Evolutionary conservation across 2,113 vertebrate species (phyloP).

Genomic region (Paraplagusia blochii): DNA sequence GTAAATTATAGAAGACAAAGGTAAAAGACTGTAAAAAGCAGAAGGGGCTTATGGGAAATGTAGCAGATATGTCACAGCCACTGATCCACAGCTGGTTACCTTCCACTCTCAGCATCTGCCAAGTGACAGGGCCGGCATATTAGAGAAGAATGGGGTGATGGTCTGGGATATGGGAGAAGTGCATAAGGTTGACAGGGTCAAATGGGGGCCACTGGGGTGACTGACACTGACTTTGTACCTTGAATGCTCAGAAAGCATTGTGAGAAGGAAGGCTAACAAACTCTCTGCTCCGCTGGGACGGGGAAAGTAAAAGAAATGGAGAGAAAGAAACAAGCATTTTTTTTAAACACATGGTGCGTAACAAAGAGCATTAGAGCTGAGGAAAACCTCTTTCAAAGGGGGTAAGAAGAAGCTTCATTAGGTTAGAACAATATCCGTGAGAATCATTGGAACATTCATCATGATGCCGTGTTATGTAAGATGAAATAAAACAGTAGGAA

Average conservation of each 20-base stretch:
- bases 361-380: slow-evolving; percentile 44
- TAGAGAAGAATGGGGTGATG: slow-evolving; percentile 19
- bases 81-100: slow-evolving; percentile 46
- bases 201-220: slow-evolving; percentile 37
- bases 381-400: slow-evolving; percentile 36
- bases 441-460: slow-evolving; percentile 68
- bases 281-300: slow-evolving; percentile 75
- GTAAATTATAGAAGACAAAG: slow-evolving; percentile 3
- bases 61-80: slow-evolving; percentile 59
- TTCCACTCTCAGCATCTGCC: slow-evolving; percentile 32
- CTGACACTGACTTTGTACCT: slow-evolving; percentile 68
- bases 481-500: slow-evolving; percentile 59
- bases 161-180: slow-evolving; percentile 19
- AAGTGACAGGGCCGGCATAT: slow-evolving; percentile 33
- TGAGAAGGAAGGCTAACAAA: slow-evolving; percentile 75
- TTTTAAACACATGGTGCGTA: slow-evolving; percentile 31
- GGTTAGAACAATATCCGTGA: slow-evolving; percentile 59
- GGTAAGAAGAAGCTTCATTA: slow-evolving; percentile 64
- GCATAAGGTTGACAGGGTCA: slow-evolving; percentile 31
- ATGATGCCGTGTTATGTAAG: slow-evolving; percentile 55
- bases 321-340: slow-evolving; percentile 51
- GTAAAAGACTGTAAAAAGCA: slow-evolving; percentile 1
- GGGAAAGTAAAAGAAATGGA: slow-evolving; percentile 52
- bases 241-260: slow-evolving; percentile 72
- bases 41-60: slow-evolving; percentile 19